phyloP scores from a whole-genome alignment of 2,113 vertebrate genomes.

The Corydoras sp. region DNA sequence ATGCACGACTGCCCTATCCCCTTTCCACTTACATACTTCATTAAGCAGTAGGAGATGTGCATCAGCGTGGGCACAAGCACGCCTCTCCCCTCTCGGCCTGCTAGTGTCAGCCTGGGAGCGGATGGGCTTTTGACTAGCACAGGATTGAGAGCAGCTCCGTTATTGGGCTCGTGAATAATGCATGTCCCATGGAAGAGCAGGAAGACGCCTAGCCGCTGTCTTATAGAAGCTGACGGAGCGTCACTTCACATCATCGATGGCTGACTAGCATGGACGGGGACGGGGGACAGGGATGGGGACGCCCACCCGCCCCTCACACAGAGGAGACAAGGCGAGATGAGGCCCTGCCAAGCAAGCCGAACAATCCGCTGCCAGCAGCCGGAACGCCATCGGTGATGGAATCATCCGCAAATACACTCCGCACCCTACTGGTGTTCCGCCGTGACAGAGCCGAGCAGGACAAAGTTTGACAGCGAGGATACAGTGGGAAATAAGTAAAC shows the following conservation, averaged over 20 bases:
- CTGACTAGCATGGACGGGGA: conserved; percentile 39
- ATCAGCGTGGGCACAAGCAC: conserved; percentile 28
- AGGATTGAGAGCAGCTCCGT: conserved; percentile 41
- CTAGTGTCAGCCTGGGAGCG: conserved; percentile 37
- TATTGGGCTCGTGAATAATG: conserved; percentile 47
- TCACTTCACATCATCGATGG: conserved; percentile 48
- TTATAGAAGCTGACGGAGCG: conserved; percentile 50
- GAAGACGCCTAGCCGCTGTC: conserved; percentile 41
- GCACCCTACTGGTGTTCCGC: conserved; percentile 34
- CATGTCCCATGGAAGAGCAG: conserved; percentile 40
- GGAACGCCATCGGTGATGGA: conserved; percentile 40
- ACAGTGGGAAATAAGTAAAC: conserved; percentile 34
- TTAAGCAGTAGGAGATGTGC: conserved; percentile 29
- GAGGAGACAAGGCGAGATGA: conserved; percentile 43
- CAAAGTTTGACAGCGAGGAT: conserved; percentile 37
- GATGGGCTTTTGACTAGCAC: conserved; percentile 43
- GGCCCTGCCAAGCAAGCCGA: conserved; percentile 39
- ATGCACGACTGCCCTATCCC: conserved; percentile 24
- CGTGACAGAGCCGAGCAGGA: conserved; percentile 32
- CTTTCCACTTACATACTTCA: conserved; percentile 34
- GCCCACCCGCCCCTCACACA: conserved; percentile 40
- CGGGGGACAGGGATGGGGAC: conserved; percentile 29
- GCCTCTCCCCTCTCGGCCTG: conserved; percentile 27
- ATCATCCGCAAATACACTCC: conserved; percentile 44
- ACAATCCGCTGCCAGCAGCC: conserved; percentile 27